These are phyloP conservation scores for Galeruca laticollis DNA, from an alignment of 2,888 invertebrate genomes.

Conservation along the genomic window DNA sequence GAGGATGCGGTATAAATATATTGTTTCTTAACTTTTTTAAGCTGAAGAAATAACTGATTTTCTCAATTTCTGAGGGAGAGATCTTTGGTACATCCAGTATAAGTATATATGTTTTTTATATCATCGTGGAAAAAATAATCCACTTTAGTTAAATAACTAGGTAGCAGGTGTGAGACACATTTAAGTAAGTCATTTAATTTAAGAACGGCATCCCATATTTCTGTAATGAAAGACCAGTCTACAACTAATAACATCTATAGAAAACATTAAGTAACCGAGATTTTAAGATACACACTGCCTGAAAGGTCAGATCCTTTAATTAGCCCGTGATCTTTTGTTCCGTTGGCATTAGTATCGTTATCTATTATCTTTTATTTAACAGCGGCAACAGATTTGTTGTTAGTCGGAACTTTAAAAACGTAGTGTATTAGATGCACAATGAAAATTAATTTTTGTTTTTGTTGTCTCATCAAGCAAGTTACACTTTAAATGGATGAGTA, in stretches of 20 bases:
- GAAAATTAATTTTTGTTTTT: conserved; percentile 7
- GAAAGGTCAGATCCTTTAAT: conserved; percentile 9
- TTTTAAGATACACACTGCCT: conserved; percentile 9
- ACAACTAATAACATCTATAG: conserved; percentile 12
- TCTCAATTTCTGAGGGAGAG: neutral
- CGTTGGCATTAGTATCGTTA: conserved; percentile 7
- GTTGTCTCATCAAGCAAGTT: neutral
- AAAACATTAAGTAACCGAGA: conserved; percentile 11
- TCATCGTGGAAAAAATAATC: neutral
- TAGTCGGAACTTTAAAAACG: neutral
- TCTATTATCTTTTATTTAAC: conserved; percentile 7
- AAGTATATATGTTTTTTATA: too few species aligned
- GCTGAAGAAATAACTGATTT: too few species aligned
- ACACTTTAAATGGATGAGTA: neutral
- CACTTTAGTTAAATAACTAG: conserved; percentile 1
- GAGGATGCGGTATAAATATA: neutral
- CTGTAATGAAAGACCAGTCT: conserved; percentile 13
- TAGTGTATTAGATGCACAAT: neutral
- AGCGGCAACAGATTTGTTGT: conserved; percentile 7
- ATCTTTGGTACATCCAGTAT: neutral
- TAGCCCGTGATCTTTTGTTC: conserved; percentile 6
- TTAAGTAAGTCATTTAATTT: conserved; percentile 9
- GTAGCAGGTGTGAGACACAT: conserved; percentile 10
- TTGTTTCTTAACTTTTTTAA: neutral
- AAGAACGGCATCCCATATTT: conserved; percentile 13